phyloP scores from a whole-genome alignment of 2,888 invertebrate genomes.

The Autographa pulchrina region DNA sequence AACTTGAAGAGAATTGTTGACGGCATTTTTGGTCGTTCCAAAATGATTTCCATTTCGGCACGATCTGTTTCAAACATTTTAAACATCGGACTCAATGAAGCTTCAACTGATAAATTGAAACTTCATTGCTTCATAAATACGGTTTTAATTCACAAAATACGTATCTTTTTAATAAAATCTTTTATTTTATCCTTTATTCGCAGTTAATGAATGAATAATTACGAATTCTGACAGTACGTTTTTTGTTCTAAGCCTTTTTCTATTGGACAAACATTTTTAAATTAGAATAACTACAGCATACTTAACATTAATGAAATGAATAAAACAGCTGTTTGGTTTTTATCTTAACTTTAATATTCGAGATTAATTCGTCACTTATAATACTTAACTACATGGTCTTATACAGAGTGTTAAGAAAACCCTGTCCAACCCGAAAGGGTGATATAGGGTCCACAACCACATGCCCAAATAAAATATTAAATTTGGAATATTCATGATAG shows the following conservation, averaged over 20 bases:
- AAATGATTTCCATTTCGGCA: not conserved
- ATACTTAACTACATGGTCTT: constrained; percentile 12
- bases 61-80: constrained; percentile 10
- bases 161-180: not conserved
- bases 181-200: not conserved
- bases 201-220: not conserved
- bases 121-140: constrained; percentile 11
- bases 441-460: too few species aligned
- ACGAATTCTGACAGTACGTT: not conserved
- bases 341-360: constrained; percentile 18
- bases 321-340: not conserved
- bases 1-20: not conserved
- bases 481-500: too few species aligned
- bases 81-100: constrained; percentile 17
- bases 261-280: not conserved
- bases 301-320: not conserved
- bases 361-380: constrained; percentile 19
- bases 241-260: not conserved
- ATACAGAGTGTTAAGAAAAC: too few species aligned
- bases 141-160: constrained; percentile 16
- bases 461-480: too few species aligned
- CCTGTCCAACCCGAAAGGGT: too few species aligned
- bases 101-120: constrained; percentile 28
- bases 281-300: too few species aligned
- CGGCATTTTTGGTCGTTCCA: not conserved